A percentile compares a stretch with the other conserved stretches of the same genome.
Evolutionary conservation across 1,140 invertebrate species (phyloP).

Genomic region (Daktulosphaira vitifoliae): DNA sequence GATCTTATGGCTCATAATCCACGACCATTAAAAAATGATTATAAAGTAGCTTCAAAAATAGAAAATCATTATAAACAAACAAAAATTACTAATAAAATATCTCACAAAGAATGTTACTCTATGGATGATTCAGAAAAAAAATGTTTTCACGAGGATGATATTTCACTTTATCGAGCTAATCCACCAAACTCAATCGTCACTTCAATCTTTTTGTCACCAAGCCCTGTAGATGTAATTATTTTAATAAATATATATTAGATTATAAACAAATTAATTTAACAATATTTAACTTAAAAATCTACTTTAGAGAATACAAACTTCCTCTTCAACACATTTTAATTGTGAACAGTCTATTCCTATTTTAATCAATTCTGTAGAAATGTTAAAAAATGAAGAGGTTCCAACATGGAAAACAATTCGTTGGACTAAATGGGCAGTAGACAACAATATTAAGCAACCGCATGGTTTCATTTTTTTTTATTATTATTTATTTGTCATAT

Average conservation of each 20-base stretch:
- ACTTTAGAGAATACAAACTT: too few species aligned
- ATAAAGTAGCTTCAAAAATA: too few species aligned
- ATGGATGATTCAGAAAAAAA: not conserved
- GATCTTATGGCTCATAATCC: not conserved
- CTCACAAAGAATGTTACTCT: not conserved
- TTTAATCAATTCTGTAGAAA: not conserved
- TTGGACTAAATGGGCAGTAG: slow-evolving; percentile 6
- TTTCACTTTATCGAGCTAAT: not conserved
- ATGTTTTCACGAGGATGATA: not conserved
- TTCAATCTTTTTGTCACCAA: not conserved
- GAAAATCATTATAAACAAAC: not conserved
- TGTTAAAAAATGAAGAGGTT: not conserved
- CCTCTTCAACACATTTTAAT: too few species aligned
- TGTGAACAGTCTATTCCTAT: too few species aligned
- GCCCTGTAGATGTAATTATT: too few species aligned
- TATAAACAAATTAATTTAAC: too few species aligned
- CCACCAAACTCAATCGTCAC: not conserved
- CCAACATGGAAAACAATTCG: slow-evolving; percentile 10
- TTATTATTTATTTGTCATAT: too few species aligned
- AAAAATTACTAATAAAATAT: not conserved
- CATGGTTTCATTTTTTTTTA: too few species aligned
- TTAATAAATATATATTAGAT: too few species aligned
- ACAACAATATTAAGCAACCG: not conserved
- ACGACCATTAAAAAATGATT: not conserved
- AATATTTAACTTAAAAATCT: too few species aligned